Conservation (phyloP, 2,888 invertebrate species). For the Acrobasis consociella region DNA sequence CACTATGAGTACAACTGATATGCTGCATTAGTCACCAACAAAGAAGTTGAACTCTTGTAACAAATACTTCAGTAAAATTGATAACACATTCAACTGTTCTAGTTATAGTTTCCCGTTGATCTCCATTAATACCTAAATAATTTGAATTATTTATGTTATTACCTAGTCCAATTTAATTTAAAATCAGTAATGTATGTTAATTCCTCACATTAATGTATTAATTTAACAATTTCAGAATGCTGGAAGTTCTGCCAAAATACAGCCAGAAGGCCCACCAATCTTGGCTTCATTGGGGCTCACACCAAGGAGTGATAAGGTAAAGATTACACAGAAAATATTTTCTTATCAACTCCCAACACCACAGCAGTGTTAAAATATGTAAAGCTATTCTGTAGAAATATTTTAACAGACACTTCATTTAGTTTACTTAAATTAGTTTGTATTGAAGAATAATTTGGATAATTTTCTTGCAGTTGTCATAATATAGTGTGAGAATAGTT, state of each 20-base stretch:
- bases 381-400: slow-evolving; percentile 35
- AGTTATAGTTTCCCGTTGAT: background rate
- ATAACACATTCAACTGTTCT: background rate
- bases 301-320: slow-evolving; percentile 81
- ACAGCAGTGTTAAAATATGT: slow-evolving; percentile 31
- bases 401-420: slow-evolving; percentile 48
- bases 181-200: background rate
- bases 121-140: background rate
- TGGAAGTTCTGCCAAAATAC: slow-evolving; percentile 58
- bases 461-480: background rate
- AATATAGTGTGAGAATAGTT: slow-evolving; percentile 60
- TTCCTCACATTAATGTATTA: background rate
- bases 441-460: background rate
- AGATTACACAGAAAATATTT: slow-evolving; percentile 45
- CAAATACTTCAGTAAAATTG: background rate
- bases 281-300: slow-evolving; percentile 79
- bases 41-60: background rate
- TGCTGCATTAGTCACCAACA: background rate
- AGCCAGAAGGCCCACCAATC: slow-evolving; percentile 78
- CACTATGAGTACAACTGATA: background rate
- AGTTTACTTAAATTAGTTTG: slow-evolving; percentile 18
- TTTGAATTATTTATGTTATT: background rate
- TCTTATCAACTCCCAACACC: slow-evolving; percentile 41
- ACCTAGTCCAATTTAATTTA: background rate
- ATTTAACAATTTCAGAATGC: slow-evolving; percentile 59